A percentile compares a stretch with the other conserved stretches of the same genome.
phyloP scores from a whole-genome alignment of 2,797 vertebrate species.

The Pogonophryne albipinna region DNA sequence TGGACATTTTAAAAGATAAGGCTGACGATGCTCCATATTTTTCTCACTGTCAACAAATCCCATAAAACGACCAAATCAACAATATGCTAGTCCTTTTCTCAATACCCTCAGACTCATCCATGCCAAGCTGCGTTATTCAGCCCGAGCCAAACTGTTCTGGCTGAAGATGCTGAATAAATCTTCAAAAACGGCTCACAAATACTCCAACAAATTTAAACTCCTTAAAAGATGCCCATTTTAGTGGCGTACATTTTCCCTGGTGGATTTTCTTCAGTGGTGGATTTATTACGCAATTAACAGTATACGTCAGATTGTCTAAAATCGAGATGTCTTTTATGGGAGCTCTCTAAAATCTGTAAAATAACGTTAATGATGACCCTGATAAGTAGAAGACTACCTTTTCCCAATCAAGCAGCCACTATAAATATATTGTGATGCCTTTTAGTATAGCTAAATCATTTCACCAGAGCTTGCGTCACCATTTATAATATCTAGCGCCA shows the following conservation, averaged over 20 bases:
- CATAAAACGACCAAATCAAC: constrained; percentile 6
- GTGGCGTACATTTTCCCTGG: neutral
- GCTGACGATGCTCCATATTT: neutral
- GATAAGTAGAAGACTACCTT: neutral
- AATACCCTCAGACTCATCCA: neutral
- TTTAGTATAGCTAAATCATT: neutral
- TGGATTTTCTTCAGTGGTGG: constrained; percentile 1
- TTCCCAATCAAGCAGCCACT: neutral
- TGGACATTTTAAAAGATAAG: neutral
- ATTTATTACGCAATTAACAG: neutral
- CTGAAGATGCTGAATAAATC: constrained; percentile 24
- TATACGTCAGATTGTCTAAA: neutral
- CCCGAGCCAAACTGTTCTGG: constrained; percentile 1
- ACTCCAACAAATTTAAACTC: neutral
- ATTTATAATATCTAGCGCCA: too few species aligned
- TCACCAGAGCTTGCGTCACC: too few species aligned
- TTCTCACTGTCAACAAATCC: neutral
- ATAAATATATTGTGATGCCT: neutral
- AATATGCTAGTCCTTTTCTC: neutral
- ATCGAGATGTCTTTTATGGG: neutral
- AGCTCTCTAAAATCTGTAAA: neutral
- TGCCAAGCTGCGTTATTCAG: constrained; percentile 4
- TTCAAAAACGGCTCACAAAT: constrained; percentile 21
- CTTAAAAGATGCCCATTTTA: neutral
- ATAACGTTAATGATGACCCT: neutral